Percentiles rank a stretch among this genome's conserved stretches.
Evolutionary conservation across 2,888 invertebrate species (phyloP).

Genomic region (Pinctada fucata): DNA sequence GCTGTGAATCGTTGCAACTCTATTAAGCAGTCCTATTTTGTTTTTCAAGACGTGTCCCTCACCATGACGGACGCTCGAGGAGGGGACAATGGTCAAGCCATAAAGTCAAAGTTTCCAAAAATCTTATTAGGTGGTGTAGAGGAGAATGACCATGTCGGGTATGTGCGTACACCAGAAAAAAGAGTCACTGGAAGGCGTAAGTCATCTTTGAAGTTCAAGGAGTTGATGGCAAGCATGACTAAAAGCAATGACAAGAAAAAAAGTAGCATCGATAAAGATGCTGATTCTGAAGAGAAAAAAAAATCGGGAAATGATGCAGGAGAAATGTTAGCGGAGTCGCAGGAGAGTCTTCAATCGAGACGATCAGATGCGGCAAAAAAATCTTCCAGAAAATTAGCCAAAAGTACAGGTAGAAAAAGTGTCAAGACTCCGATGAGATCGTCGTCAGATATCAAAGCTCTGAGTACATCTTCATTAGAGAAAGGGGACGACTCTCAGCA

Average conservation of each 20-base stretch:
- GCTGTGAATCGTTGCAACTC: no score
- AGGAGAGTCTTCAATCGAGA: neutral
- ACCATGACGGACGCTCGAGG: no score
- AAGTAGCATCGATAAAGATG: no score
- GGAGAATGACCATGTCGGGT: no score
- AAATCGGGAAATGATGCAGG: neutral
- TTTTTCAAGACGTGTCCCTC: no score
- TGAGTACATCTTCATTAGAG: neutral
- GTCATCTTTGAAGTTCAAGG: neutral
- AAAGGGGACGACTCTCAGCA: neutral
- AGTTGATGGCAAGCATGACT: neutral
- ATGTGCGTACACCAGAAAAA: neutral
- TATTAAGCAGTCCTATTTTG: no score
- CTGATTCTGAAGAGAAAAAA: neutral
- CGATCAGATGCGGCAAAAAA: neutral
- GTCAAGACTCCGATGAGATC: neutral
- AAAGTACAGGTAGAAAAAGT: neutral
- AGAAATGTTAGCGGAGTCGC: neutral
- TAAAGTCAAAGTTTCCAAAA: no score
- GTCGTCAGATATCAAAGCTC: neutral
- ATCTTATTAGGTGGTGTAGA: no score
- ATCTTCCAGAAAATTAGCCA: neutral
- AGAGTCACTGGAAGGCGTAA: neutral
- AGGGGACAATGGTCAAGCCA: no score
- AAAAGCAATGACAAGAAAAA: no score